Evolutionary conservation across 2,113 vertebrate species (phyloP).

Genomic region (Pionites leucogaster): DNA sequence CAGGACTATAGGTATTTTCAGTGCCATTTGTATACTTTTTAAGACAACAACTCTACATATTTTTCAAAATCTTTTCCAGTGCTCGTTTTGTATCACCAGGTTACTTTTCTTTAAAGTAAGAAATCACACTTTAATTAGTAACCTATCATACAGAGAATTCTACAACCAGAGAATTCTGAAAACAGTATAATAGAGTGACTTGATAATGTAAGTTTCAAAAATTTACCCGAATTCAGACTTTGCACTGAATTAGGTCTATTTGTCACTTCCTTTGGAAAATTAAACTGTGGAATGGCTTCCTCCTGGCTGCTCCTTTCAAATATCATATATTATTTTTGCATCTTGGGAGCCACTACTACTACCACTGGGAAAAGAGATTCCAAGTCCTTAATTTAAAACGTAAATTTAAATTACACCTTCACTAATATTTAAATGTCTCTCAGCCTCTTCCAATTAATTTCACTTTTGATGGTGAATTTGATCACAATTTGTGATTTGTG

Average conservation of each 20-base stretch:
- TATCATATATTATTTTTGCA: background rate
- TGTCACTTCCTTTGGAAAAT: background rate
- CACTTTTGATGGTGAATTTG: background rate
- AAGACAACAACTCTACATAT: background rate
- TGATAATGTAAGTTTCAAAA: background rate
- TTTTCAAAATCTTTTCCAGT: background rate
- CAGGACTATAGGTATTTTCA: background rate
- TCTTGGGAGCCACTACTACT: background rate
- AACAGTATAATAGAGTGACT: background rate
- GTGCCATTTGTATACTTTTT: background rate
- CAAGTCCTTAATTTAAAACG: background rate
- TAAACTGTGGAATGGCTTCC: background rate
- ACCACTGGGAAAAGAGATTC: background rate
- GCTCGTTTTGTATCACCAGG: background rate
- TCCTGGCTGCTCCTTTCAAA: background rate
- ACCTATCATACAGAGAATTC: background rate
- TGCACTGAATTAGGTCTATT: background rate
- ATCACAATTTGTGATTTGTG: background rate
- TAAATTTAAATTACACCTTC: background rate
- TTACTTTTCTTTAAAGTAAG: background rate
- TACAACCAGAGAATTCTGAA: background rate
- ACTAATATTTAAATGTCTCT: background rate
- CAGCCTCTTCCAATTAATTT: background rate
- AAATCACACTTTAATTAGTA: background rate
- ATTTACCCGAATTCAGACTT: background rate